Base-by-base conservation (phyloP, 1,140 invertebrate species). In the Plectrocnemia conspersa region DNA sequence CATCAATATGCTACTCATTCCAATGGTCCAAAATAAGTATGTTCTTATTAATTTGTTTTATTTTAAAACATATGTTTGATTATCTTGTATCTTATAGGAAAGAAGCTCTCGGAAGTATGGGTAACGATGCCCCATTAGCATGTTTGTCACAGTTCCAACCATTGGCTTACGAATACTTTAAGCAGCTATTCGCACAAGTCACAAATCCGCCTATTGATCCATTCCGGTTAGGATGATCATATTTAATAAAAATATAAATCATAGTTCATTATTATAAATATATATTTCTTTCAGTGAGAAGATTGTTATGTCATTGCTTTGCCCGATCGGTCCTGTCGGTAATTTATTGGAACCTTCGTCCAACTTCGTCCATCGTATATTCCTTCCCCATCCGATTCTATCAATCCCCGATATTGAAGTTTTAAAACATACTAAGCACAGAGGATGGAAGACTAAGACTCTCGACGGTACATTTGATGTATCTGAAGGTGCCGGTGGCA, bases 131-230 rank as follows among this genome's bases (percentile, higher is more conserved):
- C 0, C 96, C 97, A 0, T 71, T 99, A 52, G 96, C 97, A 5
- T 98, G 96, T 66, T 78, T 99, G 6, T 98, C 96, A 3, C 77
- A 85, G 63, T 98, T 93, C 74, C 91, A 95, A 67, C 97, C 97
- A 1, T 73, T 97, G 38, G 79, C 91, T 1, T 99, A 97, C 71
- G 92, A 95, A 61, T 99, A 99, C 70, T 99, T 99, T 75, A 98
- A 99, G 69, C 97, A 99, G 71, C 77, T 98, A n/a, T 99, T 99
- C 76, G 97, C 97, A 19, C 97, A 99, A 79, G 96, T 98, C 36
- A 99, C 97, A 56, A 99, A 99, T 78, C 97, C 97, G n/a, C 96
- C 97, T 3, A 98, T 99, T 61, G 97, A 99, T 81, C 97, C 97
- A 29, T 98, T 99, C 79, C 68, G 73, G 73, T 75, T 40, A 19